Conservation (phyloP, 1,140 invertebrate genomes). For the Drosophila eugracilis region DNA sequence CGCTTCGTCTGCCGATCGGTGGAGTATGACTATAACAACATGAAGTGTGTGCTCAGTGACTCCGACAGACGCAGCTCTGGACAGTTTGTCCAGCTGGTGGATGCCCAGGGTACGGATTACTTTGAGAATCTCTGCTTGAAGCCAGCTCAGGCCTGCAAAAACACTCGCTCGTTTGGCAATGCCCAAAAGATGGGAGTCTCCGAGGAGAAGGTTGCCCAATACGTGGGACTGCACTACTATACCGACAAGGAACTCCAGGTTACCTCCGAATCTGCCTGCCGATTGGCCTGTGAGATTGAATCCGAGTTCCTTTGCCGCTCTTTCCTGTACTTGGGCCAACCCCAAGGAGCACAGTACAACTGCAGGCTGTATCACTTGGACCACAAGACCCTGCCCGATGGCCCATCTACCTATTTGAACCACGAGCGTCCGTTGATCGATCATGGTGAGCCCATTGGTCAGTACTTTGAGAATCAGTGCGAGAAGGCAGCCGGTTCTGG, state of each 20-base stretch:
- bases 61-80: conserved; percentile 94
- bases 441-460: conserved; percentile 94
- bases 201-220: conserved; percentile 95
- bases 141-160: conserved; percentile 93
- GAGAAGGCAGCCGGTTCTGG: conserved; percentile 86
- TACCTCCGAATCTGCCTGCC: conserved; percentile 92
- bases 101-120: conserved; percentile 96
- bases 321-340: conserved; percentile 92
- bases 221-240: conserved; percentile 96
- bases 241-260: conserved; percentile 96
- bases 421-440: conserved; percentile 95
- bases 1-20: conserved; percentile 96
- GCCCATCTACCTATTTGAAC: conserved; percentile 94
- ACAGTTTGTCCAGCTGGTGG: conserved; percentile 93
- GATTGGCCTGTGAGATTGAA: conserved; percentile 95
- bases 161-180: conserved; percentile 90
- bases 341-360: conserved; percentile 91
- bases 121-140: conserved; percentile 98
- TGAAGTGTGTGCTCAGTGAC: conserved; percentile 95
- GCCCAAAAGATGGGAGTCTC: conserved; percentile 93
- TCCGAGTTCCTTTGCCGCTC: conserved; percentile 97
- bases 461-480: conserved; percentile 95
- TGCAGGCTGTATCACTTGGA: conserved; percentile 97
- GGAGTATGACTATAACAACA: conserved; percentile 96
- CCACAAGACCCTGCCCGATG: conserved; percentile 95